Base-by-base conservation (phyloP, 2,113 vertebrate genomes). In the Thunnus thynnus region DNA sequence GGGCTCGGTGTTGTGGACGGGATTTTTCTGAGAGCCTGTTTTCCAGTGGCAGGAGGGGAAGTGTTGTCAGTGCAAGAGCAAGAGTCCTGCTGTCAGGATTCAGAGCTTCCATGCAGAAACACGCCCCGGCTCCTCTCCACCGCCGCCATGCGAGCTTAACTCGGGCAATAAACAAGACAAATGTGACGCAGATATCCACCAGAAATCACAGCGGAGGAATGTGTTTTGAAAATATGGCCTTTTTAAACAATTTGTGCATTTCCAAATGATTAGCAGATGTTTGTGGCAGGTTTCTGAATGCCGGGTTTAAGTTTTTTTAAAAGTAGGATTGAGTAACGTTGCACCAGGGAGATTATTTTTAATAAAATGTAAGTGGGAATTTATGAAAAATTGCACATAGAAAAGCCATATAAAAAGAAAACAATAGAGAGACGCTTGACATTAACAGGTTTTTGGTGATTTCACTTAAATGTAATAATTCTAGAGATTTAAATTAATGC, bases 191-290 rank as follows among this genome's bases (percentile, higher is more conserved):
- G 82, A 86, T 71, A 88, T 78, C 85, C 76, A 76, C 68, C 66
- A 88, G 76, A 79, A 80, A 69, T 90, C 55, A 36, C 72, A 27
- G 65, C 30, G 32, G 41, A 76, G 76, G 85, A 89, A 87, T 85
- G 82, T 88, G 83, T 89, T 89, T 78, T 76, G 80, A 86, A 74
- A 84, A 55, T 55, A 20, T 18, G 51, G 73, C 72, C 67, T 92
- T 91, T 86, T 64, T 87, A 91, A 94, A 94, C 89, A 85, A 92
- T 89, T 89, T 88, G 86, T 90, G 88, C 76, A 85, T 92, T 91
- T 94, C 55, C 1, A 93, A 94, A 94, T 93, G 54, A 94, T 93
- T 91, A 88, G 84, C 94, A 95, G 93, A 95, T 95, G 95, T 92
- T 82, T 86, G 85, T 73, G 75, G 89, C 83, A 85, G 76, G 41